Base-by-base conservation (phyloP, 2,888 invertebrate species). In the Eupithecia subumbrata region DNA sequence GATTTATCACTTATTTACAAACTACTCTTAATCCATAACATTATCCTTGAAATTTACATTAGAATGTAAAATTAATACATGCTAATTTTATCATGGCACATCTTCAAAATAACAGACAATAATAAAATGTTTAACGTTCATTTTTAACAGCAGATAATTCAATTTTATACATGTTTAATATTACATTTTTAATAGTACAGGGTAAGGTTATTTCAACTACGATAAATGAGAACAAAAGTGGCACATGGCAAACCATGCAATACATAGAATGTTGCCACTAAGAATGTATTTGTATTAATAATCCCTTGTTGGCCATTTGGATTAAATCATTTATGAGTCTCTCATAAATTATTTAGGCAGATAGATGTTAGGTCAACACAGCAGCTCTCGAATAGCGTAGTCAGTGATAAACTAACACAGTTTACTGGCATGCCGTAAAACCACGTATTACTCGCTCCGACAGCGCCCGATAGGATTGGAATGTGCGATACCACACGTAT, bases 1-100 rank as follows among this genome's bases (percentile, higher is more conserved):
- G 81, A 78, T 75, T 80, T 81, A 83, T 84, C 84, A 84, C 82
- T 83, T 83, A 78, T 80, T 69, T 81, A 81, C 78, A 78, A 43
- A 72, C 78, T 78, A 79, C 77, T 68, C 73, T 79, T 76, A 76
- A 79, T 78, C 82, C 81, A 82, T 63, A 63, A 69, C 68, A 68
- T 68, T 22, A 25, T 68, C 18, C 7, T 43, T 68, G 7, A 14
- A 16, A 25, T 68, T 22, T 67, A 64, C 83, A 85, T 81, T 84
- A 83, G 81, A 82, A 81, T 84, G 78, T 78, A 71, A 68, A 14
- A 14, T 71, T 69, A 67, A 68, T 68, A 75, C 72, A 68, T 74
- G 67, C 72, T 14, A 76, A 72, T 69, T 30, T 67, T 5, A 45
- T 67, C 52, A 37, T 67, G 67, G 67, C 67, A 72, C 52, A 67